phyloP scores from a whole-genome alignment of 2,113 vertebrate species.

The Grallaria varia region DNA sequence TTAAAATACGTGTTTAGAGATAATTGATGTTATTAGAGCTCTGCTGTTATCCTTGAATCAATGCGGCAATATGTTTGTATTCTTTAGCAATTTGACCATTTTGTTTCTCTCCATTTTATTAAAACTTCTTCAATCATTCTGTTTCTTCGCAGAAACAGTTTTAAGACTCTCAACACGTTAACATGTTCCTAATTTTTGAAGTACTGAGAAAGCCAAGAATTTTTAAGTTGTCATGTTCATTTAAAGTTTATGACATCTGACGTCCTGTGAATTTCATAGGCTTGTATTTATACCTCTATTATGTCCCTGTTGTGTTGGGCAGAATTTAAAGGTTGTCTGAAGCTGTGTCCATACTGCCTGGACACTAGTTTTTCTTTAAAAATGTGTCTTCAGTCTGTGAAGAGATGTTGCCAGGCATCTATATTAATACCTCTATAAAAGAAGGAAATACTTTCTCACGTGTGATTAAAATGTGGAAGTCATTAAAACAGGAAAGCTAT shows the following conservation, averaged over 20 bases:
- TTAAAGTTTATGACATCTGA: background rate
- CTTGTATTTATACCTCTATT: background rate
- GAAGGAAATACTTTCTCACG: background rate
- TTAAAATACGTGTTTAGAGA: background rate
- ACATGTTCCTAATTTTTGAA: background rate
- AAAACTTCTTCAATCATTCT: background rate
- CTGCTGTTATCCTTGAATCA: background rate
- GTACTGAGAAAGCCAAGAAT: background rate
- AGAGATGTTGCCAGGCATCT: background rate
- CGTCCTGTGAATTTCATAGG: background rate
- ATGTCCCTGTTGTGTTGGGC: background rate
- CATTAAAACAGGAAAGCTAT: slow-evolving; percentile 1
- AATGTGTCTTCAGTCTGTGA: background rate
- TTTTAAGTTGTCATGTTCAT: background rate
- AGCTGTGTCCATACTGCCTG: background rate
- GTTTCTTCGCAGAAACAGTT: background rate
- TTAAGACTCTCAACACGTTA: background rate
- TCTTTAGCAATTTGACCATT: background rate
- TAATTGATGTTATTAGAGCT: background rate
- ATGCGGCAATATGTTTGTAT: background rate
- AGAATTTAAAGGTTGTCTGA: background rate
- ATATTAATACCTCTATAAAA: background rate
- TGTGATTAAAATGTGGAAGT: slow-evolving; percentile 37
- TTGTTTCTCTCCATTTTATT: background rate
- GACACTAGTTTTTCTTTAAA: background rate